These are phyloP conservation scores for Alauda arvensis DNA, from an alignment of 2,797 vertebrate species.

Conservation along the genomic window DNA sequence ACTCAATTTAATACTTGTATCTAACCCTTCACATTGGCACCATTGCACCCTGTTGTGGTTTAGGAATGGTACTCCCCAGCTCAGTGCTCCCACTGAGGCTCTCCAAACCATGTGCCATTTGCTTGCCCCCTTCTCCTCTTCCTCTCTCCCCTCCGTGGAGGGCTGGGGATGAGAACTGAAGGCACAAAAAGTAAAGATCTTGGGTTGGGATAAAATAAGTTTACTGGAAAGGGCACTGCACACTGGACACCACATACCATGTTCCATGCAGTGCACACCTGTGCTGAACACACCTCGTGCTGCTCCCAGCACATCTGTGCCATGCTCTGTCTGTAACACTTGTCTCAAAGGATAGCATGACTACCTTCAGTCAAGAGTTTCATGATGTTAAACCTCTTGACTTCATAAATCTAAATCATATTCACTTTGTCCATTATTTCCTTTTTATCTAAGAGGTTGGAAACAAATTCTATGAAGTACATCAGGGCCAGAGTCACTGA, in stretches of 20 bases:
- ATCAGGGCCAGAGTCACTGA: background rate
- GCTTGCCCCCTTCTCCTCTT: background rate
- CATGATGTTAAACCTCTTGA: background rate
- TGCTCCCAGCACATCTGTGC: background rate
- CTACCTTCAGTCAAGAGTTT: background rate
- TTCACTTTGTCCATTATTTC: background rate
- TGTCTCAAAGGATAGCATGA: background rate
- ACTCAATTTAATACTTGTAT: background rate
- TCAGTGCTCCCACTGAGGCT: background rate
- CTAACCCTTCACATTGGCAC: background rate
- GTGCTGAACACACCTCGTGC: fast-evolving
- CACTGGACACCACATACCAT: too few species aligned
- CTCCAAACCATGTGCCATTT: background rate
- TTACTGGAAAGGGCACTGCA: background rate
- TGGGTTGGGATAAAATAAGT: background rate
- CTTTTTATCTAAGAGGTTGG: background rate
- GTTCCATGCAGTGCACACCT: background rate
- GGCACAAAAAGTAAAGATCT: background rate
- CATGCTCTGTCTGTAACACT: fast-evolving
- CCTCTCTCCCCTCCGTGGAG: background rate
- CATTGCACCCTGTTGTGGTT: background rate
- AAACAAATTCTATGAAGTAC: background rate
- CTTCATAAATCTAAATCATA: background rate
- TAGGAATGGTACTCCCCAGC: background rate
- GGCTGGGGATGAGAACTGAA: background rate